Evolutionary conservation across 1,140 invertebrate species (phyloP).

Genomic region (Trichoplusia ni): DNA sequence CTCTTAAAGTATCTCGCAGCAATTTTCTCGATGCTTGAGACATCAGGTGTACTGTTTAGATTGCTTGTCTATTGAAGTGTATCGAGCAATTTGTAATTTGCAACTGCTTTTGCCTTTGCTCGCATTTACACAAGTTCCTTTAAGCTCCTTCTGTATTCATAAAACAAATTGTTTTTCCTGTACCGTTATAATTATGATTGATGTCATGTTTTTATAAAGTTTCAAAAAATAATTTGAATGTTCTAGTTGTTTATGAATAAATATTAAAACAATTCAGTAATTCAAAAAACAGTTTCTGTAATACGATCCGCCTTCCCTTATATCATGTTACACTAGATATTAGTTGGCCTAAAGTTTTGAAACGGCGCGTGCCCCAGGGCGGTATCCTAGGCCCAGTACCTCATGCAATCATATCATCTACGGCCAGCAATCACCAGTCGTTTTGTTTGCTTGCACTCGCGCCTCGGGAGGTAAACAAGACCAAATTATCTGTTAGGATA

Average conservation of each 20-base stretch:
- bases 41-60: neutral
- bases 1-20: neutral
- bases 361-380: conserved; percentile 55
- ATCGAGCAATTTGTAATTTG: conserved; percentile 2
- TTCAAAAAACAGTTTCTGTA: neutral
- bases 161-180: no score
- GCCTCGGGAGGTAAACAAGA: conserved; percentile 41
- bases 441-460: conserved; percentile 62
- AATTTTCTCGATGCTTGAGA: conserved; percentile 16
- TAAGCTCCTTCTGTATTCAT: no score
- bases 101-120: no score
- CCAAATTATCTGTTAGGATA: conserved; percentile 44
- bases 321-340: conserved; percentile 31
- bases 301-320: neutral
- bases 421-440: conserved; percentile 58
- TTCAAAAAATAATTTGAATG: no score
- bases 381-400: conserved; percentile 46
- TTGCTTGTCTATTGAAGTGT: neutral
- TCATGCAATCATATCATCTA: conserved; percentile 72
- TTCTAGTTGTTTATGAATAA: neutral
- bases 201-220: no score
- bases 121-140: no score
- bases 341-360: conserved; percentile 46
- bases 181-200: no score
- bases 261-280: neutral